Base-by-base conservation (phyloP, 2,888 invertebrate species). In the Imbricaverruca yamaguchii region DNA sequence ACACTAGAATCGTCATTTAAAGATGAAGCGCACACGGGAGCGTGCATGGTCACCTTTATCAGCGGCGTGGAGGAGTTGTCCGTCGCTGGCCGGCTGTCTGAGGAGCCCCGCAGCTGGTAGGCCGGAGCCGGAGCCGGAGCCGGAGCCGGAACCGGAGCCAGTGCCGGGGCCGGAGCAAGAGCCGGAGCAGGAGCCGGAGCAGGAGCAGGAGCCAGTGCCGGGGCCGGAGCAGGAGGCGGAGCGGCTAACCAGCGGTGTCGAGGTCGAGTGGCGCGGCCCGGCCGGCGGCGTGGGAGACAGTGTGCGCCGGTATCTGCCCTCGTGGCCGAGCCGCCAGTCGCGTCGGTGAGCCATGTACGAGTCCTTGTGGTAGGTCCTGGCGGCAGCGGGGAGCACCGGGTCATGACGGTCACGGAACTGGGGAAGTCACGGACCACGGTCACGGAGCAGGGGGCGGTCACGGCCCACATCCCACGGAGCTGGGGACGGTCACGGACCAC, bases 351-450 rank as follows among this genome's bases (percentile, higher is more conserved):
- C 91, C 87, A 93, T 87, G 87, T 93, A 93, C 82, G 93, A 92
- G 84, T 92, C 92, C 88, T 93, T 93, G 81, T 93, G 93, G 86
- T 92, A 92, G 86, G 92, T 92, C 89, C 93, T 93, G 89, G 12
- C 59, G 59, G 15, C 11, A 11, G 7, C 59, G 15, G 59, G 15
- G 59, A 59, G 12, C 11, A 59, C 11, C 11, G 11, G 59, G 59
- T 59, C 59, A 59, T 7, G 39, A 39, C 39, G 39, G 39, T 39
- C 39, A 39, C 39, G 39, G 39, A 39, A 4, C 39, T 39, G 39
- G 39, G 39, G 39, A 39, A 4, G 39, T 39, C 39, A 39, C 39
- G 39, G 39, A 1, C 39, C 39, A 39, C 39, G 39, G 1, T 4
- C 39, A 39, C 39, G 39, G 39, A 39, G 39, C 39, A 3, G 39